phyloP scores from a whole-genome alignment of 2,113 vertebrate species.

The Serinus canaria region DNA sequence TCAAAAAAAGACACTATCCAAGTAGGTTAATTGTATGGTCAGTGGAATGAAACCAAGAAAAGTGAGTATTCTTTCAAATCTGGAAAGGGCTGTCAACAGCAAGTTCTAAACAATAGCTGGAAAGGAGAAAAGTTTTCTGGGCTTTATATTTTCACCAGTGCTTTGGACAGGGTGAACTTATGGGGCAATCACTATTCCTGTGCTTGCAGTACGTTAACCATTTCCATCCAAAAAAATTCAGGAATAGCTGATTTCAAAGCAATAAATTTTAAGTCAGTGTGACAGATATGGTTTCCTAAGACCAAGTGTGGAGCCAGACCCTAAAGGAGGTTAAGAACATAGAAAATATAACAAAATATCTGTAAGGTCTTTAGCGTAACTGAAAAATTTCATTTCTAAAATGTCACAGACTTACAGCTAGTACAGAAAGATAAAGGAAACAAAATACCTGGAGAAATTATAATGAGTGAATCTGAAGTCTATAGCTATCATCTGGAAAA shows the following conservation, averaged over 20 bases:
- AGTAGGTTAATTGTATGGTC: conserved; percentile 14
- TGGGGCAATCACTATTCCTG: neutral
- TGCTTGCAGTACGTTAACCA: neutral
- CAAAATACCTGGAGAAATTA: neutral
- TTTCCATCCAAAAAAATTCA: neutral
- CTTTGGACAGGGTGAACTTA: neutral
- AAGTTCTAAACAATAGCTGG: neutral
- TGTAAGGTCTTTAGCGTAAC: neutral
- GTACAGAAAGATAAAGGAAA: neutral
- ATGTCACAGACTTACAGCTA: neutral
- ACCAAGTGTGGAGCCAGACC: neutral
- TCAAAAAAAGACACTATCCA: neutral
- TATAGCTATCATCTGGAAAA: neutral
- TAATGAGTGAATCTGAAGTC: neutral
- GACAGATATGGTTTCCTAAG: neutral
- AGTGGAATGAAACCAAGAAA: neutral
- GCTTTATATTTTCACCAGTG: neutral
- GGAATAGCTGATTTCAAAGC: neutral
- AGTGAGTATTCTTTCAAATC: neutral
- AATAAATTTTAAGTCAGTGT: neutral
- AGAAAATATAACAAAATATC: neutral
- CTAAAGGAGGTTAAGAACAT: neutral
- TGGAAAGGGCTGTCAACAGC: neutral
- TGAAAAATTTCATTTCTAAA: neutral
- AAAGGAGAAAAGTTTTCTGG: neutral